phyloP scores from a whole-genome alignment of 2,888 invertebrate genomes.

The Acrobasis repandana region DNA sequence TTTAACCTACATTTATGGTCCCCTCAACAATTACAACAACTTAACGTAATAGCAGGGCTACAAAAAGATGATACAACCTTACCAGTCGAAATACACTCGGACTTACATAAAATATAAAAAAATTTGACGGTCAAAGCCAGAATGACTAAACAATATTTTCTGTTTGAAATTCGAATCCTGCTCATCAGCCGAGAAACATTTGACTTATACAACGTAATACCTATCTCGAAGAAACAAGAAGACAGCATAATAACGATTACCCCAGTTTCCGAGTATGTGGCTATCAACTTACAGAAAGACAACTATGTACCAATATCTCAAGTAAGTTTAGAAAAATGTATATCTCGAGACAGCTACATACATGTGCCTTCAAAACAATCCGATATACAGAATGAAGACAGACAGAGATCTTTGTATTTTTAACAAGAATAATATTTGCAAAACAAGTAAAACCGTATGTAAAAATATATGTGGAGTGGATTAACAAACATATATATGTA shows the following conservation, averaged over 20 bases:
- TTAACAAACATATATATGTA: background rate
- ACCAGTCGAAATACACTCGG: conserved; percentile 22
- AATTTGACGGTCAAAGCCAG: conserved; percentile 27
- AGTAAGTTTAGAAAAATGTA: background rate
- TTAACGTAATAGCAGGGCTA: conserved; percentile 27
- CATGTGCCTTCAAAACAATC: conserved; percentile 1
- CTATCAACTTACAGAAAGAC: background rate
- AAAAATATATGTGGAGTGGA: background rate
- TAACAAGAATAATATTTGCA: background rate
- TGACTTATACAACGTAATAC: background rate
- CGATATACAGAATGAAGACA: background rate
- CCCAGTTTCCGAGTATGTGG: background rate
- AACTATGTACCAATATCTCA: background rate
- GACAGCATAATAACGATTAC: background rate
- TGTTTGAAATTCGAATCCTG: conserved; percentile 18
- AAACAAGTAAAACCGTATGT: background rate
- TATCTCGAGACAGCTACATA: background rate
- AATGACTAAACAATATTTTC: conserved; percentile 27
- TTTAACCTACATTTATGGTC: conserved; percentile 30
- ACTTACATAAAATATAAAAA: conserved; percentile 29
- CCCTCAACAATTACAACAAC: conserved; percentile 29
- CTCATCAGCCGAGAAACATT: background rate
- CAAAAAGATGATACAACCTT: conserved; percentile 27
- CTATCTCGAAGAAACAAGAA: background rate
- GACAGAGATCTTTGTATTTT: background rate